Percentiles rank a stretch among this genome's conserved stretches.
Evolutionary conservation across 2,888 invertebrate genomes (phyloP).

Genomic region (Ormyrus rosae): DNA sequence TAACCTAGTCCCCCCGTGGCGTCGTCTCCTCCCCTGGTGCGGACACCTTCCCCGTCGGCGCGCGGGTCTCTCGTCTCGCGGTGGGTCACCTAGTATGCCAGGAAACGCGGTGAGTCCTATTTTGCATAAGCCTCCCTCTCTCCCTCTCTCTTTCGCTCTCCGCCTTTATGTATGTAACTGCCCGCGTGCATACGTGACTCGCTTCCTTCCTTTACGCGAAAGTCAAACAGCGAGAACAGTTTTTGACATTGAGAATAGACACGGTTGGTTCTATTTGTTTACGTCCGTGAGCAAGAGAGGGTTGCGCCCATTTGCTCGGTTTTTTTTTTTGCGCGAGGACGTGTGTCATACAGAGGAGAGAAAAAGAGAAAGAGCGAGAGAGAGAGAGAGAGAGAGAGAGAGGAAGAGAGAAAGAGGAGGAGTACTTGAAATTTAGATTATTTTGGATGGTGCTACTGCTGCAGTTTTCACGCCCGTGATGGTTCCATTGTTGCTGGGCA

Average conservation of each 20-base stretch:
- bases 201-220: no score
- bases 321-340: no score
- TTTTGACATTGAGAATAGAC: conserved; percentile 14
- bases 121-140: background rate
- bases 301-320: background rate
- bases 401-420: no score
- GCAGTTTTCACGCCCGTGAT: background rate
- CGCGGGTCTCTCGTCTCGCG: background rate
- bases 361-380: no score
- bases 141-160: background rate
- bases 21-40: conserved; percentile 18
- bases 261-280: conserved; percentile 3
- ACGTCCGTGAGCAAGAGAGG: background rate
- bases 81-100: conserved; percentile 36
- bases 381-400: no score
- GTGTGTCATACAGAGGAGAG: no score
- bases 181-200: no score
- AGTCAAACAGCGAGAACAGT: background rate
- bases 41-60: no score
- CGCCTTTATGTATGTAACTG: background rate
- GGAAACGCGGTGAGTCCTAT: conserved; percentile 47
- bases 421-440: conserved; percentile 38
- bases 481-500: no score
- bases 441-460: conserved; percentile 5
- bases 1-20: conserved; percentile 62